phyloP scores from a whole-genome alignment of 2,797 vertebrate species.

The Limosa lapponica region DNA sequence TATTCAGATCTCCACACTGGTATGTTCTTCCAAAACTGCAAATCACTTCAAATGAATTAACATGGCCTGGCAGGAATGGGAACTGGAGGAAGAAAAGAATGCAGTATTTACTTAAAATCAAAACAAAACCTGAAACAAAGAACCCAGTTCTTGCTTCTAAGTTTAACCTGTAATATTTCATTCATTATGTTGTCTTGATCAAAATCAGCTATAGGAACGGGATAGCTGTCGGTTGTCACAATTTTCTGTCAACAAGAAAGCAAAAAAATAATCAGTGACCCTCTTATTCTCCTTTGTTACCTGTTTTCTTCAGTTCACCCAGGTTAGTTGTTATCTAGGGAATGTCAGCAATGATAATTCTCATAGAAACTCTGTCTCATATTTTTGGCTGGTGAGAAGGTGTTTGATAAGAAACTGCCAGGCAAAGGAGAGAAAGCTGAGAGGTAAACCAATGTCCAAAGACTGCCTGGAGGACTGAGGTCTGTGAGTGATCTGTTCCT shows the following conservation, averaged over 20 bases:
- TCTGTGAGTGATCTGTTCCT: background rate
- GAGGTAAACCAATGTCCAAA: background rate
- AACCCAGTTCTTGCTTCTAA: background rate
- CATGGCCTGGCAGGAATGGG: background rate
- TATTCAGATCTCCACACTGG: background rate
- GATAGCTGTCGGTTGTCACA: background rate
- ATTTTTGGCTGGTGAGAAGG: background rate
- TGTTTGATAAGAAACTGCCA: background rate
- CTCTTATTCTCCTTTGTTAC: background rate
- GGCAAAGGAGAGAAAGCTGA: background rate
- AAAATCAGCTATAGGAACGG: background rate
- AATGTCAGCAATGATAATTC: background rate
- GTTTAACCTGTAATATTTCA: background rate
- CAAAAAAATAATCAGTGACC: background rate
- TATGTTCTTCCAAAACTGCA: background rate
- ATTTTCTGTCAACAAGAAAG: background rate
- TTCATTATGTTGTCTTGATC: background rate
- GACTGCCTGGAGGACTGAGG: background rate
- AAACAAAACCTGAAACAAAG: background rate
- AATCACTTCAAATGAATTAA: background rate
- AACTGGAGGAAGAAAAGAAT: background rate
- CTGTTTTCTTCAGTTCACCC: background rate
- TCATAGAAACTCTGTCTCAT: background rate
- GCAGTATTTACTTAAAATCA: background rate
- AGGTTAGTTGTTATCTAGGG: background rate